phyloP scores from a whole-genome alignment of 2,888 invertebrate species.

The Trichopria drosophilae region DNA sequence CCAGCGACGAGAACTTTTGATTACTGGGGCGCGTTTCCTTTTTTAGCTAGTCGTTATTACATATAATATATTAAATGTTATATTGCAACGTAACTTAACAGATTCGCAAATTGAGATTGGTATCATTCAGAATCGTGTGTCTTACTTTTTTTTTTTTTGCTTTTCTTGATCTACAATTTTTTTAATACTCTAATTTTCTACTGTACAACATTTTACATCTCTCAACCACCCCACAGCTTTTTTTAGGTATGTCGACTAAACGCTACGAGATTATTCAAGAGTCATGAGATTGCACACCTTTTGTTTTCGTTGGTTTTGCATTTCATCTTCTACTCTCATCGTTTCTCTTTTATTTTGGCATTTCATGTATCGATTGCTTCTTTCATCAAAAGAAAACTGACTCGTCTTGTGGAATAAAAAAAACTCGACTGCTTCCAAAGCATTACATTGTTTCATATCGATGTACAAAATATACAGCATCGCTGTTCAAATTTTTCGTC shows the following conservation, averaged over 20 bases:
- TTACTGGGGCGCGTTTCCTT: too few species aligned
- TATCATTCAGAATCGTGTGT: slow-evolving; percentile 52
- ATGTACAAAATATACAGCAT: too few species aligned
- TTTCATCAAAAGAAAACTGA: too few species aligned
- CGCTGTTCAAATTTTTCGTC: too few species aligned
- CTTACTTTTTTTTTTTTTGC: slow-evolving; percentile 34
- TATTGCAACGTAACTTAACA: slow-evolving; percentile 57
- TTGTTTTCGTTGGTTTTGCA: too few species aligned
- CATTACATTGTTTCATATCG: too few species aligned
- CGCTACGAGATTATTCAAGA: slow-evolving; percentile 56
- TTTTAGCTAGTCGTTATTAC: slow-evolving; percentile 36
- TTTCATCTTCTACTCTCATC: too few species aligned
- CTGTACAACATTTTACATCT: slow-evolving; percentile 59
- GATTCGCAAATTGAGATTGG: slow-evolving; percentile 59
- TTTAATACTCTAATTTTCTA: slow-evolving; percentile 56
- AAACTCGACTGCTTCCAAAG: too few species aligned
- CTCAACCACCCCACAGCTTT: slow-evolving; percentile 27
- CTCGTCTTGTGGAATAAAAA: too few species aligned
- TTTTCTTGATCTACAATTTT: slow-evolving; percentile 30
- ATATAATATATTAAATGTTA: slow-evolving; percentile 49
- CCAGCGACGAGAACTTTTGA: slow-evolving; percentile 20
- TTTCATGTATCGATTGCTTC: too few species aligned
- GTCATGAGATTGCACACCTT: slow-evolving; percentile 57
- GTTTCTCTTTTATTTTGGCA: too few species aligned
- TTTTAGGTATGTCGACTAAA: slow-evolving; percentile 50